phyloP scores from a whole-genome alignment of 2,797 vertebrate genomes.

The Ctenopoma kingsleyae region DNA sequence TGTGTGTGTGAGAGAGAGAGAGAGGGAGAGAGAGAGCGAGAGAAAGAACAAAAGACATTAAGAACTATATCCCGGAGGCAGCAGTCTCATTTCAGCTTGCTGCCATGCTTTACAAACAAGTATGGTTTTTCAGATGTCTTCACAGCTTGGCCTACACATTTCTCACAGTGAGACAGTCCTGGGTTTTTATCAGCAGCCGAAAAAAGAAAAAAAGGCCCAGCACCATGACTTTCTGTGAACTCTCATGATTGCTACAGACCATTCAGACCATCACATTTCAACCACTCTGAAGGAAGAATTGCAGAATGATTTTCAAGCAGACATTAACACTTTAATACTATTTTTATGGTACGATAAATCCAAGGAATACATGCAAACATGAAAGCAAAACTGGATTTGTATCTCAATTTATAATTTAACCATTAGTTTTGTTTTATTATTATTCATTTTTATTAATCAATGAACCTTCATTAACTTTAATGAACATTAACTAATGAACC shows the following conservation, averaged over 20 bases:
- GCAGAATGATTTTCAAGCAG: constrained; percentile 6
- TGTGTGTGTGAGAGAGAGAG: constrained; percentile 6
- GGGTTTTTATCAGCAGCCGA: constrained; percentile 32
- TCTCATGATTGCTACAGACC: background rate
- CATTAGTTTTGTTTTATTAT: no score
- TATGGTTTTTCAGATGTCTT: constrained; percentile 14
- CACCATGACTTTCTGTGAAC: constrained; percentile 7
- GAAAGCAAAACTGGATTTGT: background rate
- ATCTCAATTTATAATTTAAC: background rate
- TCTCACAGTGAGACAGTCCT: constrained; percentile 20
- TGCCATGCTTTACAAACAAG: constrained; percentile 28
- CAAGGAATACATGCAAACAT: no score
- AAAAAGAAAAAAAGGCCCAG: constrained; percentile 2
- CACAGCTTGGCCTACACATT: constrained; percentile 23
- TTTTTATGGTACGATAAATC: background rate
- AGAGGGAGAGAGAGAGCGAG: constrained; percentile 21
- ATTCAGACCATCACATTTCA: constrained; percentile 18
- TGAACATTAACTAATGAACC: background rate
- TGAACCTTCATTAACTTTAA: background rate
- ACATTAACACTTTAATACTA: background rate
- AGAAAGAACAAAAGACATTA: constrained; percentile 36
- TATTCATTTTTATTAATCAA: no score
- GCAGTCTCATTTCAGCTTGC: constrained; percentile 22
- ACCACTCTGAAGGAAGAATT: constrained; percentile 6
- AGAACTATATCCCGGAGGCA: constrained; percentile 5